A percentile compares a stretch with the other conserved stretches of the same genome.
Conservation (phyloP, 2,113 vertebrate species). For the Empidonax traillii region DNA sequence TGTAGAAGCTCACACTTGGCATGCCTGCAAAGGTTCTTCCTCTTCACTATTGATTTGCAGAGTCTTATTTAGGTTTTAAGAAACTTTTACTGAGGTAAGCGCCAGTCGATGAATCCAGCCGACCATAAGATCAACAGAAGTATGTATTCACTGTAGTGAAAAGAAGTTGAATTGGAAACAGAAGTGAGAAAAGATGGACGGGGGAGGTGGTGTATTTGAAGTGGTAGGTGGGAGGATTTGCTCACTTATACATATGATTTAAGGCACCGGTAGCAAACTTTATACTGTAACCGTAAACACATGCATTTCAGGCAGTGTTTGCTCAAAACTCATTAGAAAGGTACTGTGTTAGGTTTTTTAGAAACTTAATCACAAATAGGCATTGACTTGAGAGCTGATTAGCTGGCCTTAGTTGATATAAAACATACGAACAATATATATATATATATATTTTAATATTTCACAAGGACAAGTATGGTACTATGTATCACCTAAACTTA, state of each 20-base stretch:
- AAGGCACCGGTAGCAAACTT: background rate
- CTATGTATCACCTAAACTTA: background rate
- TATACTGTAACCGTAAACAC: background rate
- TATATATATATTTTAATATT: background rate
- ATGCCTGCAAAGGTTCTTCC: background rate
- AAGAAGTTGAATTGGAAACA: conserved; percentile 38
- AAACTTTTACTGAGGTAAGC: background rate
- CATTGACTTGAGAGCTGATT: background rate
- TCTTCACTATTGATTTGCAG: background rate
- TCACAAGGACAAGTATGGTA: background rate
- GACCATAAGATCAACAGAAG: background rate
- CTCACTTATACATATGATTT: background rate
- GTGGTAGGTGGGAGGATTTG: background rate
- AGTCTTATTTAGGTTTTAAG: background rate
- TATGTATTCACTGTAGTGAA: background rate
- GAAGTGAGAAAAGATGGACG: background rate
- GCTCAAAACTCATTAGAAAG: background rate
- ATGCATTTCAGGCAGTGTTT: background rate
- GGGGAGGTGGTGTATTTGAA: background rate
- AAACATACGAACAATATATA: background rate
- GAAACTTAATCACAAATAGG: background rate
- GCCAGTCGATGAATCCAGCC: background rate
- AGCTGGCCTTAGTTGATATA: background rate
- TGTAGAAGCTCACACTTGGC: background rate
- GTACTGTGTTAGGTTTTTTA: background rate